Evolutionary conservation across 2,888 invertebrate species (phyloP).

Genomic region (Calameuta filiformis): DNA sequence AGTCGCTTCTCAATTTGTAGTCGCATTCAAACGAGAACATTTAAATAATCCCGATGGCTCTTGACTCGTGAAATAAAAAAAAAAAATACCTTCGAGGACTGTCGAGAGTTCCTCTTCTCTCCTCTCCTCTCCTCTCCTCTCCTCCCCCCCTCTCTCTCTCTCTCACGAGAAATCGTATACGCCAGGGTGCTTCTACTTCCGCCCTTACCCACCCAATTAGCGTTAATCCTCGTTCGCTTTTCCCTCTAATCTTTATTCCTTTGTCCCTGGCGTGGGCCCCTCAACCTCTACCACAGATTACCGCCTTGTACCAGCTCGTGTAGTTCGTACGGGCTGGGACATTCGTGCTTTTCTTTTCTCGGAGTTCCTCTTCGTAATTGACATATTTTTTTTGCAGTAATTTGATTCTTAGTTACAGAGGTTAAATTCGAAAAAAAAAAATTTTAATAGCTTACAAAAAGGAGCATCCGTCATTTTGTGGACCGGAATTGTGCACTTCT

Average conservation of each 20-base stretch:
- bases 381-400: background rate
- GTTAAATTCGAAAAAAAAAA: background rate
- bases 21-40: conserved; percentile 28
- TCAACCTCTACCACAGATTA: conserved; percentile 17
- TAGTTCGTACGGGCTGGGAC: background rate
- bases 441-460: background rate
- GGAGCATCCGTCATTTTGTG: background rate
- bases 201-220: conserved; percentile 52
- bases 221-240: conserved; percentile 55
- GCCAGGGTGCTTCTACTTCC: background rate
- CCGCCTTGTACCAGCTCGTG: background rate
- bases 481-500: background rate
- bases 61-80: conserved; percentile 48
- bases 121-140: too few relatives aligned
- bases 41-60: conserved; percentile 55
- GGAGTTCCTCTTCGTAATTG: background rate
- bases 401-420: background rate
- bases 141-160: background rate
- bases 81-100: background rate
- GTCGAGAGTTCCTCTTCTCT: background rate
- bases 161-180: background rate
- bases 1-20: background rate
- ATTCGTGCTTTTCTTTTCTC: background rate
- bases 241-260: conserved; percentile 58
- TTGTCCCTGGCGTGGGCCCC: conserved; percentile 37